Evolutionary conservation across 2,888 invertebrate genomes (phyloP).

Genomic region (Lysandra coridon): DNA sequence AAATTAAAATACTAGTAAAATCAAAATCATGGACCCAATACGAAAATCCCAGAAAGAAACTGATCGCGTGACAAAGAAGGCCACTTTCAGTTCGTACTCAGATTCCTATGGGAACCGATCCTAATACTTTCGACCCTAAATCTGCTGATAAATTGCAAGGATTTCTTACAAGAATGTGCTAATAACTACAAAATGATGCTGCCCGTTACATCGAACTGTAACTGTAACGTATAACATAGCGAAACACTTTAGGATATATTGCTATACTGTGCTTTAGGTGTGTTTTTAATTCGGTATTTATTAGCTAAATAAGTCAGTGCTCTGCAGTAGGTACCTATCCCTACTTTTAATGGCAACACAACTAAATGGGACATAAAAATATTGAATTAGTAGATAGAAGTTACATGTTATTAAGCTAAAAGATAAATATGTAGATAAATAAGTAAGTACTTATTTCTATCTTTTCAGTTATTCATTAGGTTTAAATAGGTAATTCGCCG

Average conservation of each 20-base stretch:
- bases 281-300: too few species aligned
- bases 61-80: slow-evolving; percentile 60
- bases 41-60: slow-evolving; percentile 49
- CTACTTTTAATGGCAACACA: too few species aligned
- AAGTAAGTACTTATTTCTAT: too few species aligned
- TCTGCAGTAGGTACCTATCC: too few species aligned
- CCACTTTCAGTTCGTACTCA: slow-evolving; percentile 43
- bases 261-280: too few species aligned
- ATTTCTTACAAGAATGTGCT: slow-evolving; percentile 55
- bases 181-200: slow-evolving; percentile 48
- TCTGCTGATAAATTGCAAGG: slow-evolving; percentile 53
- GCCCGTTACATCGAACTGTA: slow-evolving; percentile 39
- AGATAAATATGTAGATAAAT: too few species aligned
- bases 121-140: slow-evolving; percentile 43
- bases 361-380: too few species aligned
- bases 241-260: neutral
- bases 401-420: too few species aligned
- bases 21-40: slow-evolving; percentile 45
- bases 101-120: slow-evolving; percentile 65
- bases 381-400: too few species aligned
- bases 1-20: neutral
- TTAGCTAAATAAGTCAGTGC: too few species aligned
- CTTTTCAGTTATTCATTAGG: too few species aligned
- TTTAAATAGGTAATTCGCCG: too few species aligned
- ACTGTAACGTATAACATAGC: slow-evolving; percentile 10